These are phyloP conservation scores for Athalia circularis DNA, from an alignment of 2,888 invertebrate species.

Conservation along the genomic window DNA sequence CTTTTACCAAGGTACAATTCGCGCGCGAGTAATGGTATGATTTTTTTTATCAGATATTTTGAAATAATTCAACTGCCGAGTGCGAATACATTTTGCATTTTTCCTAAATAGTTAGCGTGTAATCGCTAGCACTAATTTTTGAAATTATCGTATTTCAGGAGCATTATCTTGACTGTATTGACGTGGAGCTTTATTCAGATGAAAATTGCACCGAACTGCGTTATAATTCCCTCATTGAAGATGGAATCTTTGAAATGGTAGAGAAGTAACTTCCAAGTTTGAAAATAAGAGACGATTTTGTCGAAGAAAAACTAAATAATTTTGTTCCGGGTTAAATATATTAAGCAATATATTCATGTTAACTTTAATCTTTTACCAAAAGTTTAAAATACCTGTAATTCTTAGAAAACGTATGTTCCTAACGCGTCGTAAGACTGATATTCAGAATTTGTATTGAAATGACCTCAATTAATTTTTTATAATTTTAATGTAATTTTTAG, in stretches of 20 bases:
- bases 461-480: no score
- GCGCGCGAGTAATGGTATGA: slow-evolving; percentile 46
- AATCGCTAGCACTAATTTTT: background rate
- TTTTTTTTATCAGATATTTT: background rate
- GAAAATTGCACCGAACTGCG: slow-evolving; percentile 52
- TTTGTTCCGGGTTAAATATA: background rate
- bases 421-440: no score
- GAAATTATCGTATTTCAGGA: slow-evolving; percentile 49
- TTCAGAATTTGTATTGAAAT: no score
- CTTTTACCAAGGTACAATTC: slow-evolving; percentile 43
- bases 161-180: slow-evolving; percentile 28
- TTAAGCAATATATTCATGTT: background rate
- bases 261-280: slow-evolving; percentile 2
- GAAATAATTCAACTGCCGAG: no score
- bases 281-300: slow-evolving; percentile 3
- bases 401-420: no score
- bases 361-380: background rate
- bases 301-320: background rate
- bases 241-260: slow-evolving; percentile 46
- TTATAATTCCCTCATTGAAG: slow-evolving; percentile 57
- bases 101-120: no score
- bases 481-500: background rate
- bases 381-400: no score
- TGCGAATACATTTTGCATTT: no score
- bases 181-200: slow-evolving; percentile 60